Evolutionary conservation across 1,140 invertebrate genomes (phyloP).

Genomic region (Bathynomus jamesi): DNA sequence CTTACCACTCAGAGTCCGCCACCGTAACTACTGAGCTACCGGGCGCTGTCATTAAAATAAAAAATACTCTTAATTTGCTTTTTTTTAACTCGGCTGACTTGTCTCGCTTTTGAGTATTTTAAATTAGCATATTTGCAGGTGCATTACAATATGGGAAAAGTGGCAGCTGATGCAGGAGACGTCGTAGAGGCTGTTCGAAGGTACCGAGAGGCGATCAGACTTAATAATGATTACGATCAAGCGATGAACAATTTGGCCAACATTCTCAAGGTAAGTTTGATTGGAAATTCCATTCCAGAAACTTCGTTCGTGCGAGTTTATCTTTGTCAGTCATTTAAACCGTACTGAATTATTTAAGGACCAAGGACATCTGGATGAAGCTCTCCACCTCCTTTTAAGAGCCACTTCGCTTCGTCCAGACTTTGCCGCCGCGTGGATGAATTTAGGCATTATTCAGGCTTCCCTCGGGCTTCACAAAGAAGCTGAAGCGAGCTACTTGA

Average conservation of each 20-base stretch:
- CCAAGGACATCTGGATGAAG: slow-evolving; percentile 59
- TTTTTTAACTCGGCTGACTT: too few species aligned
- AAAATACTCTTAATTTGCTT: too few species aligned
- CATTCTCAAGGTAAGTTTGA: slow-evolving; percentile 82
- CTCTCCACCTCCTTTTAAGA: slow-evolving; percentile 63
- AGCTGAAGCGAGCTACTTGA: slow-evolving; percentile 69
- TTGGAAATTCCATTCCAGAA: slow-evolving; percentile 45
- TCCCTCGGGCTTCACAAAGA: slow-evolving; percentile 60
- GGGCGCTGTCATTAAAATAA: too few species aligned
- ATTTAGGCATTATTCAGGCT: slow-evolving; percentile 84
- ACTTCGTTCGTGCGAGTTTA: too few species aligned
- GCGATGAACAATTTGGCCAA: slow-evolving; percentile 97
- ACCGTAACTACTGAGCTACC: too few species aligned
- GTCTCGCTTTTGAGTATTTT: too few species aligned
- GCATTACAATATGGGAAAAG: slow-evolving; percentile 91
- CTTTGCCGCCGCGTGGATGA: slow-evolving; percentile 97
- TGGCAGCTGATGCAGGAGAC: slow-evolving; percentile 63
- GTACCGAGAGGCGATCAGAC: slow-evolving; percentile 66
- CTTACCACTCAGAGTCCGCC: too few species aligned
- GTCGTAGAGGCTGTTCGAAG: slow-evolving; percentile 59
- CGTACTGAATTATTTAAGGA: too few species aligned
- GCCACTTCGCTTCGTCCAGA: slow-evolving; percentile 63
- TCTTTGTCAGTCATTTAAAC: too few species aligned
- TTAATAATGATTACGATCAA: slow-evolving; percentile 87
- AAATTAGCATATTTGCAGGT: slow-evolving; percentile 80